Evolutionary conservation across 2,113 vertebrate genomes (phyloP).

Genomic region (Tricholaema leucomelas): DNA sequence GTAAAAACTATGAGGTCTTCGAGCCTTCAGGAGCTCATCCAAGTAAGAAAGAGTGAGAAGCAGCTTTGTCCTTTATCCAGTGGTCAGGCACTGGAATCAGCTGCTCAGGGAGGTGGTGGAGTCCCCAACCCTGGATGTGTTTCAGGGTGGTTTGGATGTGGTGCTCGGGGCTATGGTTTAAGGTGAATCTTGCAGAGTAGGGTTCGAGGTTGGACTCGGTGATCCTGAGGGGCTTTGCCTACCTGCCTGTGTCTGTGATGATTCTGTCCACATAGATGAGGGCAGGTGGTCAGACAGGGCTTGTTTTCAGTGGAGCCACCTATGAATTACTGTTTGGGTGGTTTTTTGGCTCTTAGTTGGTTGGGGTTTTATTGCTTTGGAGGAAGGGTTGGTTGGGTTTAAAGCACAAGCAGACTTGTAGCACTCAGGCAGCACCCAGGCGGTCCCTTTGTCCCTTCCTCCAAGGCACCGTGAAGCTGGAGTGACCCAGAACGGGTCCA

Average conservation of each 20-base stretch:
- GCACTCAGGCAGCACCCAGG: background rate
- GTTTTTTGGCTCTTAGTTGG: too few relatives aligned
- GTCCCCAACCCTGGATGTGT: too few relatives aligned
- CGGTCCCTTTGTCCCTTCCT: background rate
- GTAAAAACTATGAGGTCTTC: background rate
- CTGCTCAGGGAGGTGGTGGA: too few relatives aligned
- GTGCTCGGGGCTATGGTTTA: too few relatives aligned
- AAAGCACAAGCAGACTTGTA: background rate
- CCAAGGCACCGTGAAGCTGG: background rate
- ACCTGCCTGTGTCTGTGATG: too few relatives aligned
- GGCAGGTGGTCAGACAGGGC: background rate
- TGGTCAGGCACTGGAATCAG: too few relatives aligned
- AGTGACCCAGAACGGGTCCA: fast-evolving
- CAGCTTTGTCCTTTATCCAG: background rate
- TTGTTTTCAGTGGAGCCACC: background rate
- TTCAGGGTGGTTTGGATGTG: too few relatives aligned
- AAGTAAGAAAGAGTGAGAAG: fast-evolving
- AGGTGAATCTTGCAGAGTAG: too few relatives aligned
- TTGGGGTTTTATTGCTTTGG: background rate
- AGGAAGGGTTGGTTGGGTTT: background rate
- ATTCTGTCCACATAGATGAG: fast-evolving
- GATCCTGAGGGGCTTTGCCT: too few relatives aligned
- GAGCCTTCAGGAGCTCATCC: background rate
- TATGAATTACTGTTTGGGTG: too few relatives aligned
- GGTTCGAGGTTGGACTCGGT: too few relatives aligned